These are phyloP conservation scores for Agrotis exclamationis DNA, from an alignment of 2,888 invertebrate species.

Conservation along the genomic window DNA sequence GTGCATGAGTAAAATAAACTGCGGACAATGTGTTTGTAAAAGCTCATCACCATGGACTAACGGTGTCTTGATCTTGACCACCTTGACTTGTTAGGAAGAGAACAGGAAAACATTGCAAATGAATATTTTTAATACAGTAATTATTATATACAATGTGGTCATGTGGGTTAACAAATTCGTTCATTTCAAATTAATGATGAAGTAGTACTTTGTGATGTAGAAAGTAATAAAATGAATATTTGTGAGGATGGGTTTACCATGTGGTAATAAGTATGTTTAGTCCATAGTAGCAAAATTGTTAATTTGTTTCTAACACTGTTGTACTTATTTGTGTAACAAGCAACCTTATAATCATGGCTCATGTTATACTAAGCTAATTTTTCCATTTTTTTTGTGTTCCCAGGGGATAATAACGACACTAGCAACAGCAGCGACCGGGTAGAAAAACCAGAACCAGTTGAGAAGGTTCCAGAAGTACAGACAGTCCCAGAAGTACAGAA, in stretches of 20 bases:
- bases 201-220: neutral
- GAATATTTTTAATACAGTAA: neutral
- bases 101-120: constrained; percentile 9
- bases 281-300: neutral
- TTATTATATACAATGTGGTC: neutral
- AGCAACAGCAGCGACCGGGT: constrained; percentile 73
- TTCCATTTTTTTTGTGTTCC: constrained; percentile 53
- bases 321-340: neutral
- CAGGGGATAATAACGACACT: constrained; percentile 81
- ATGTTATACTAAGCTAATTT: neutral
- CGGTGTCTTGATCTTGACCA: constrained; percentile 14
- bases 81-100: neutral
- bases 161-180: neutral
- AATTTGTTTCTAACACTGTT: constrained; percentile 35
- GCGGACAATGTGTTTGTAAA: constrained; percentile 6
- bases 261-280: neutral
- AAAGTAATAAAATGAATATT: neutral
- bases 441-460: constrained; percentile 63
- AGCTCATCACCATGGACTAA: constrained; percentile 9
- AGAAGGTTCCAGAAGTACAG: constrained; percentile 60
- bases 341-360: neutral
- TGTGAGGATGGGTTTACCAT: neutral
- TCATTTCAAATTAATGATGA: neutral
- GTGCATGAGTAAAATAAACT: neutral
- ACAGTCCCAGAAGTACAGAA: constrained; percentile 61